Evolutionary conservation across 2,888 invertebrate species (phyloP), one percentile per base, ranked within the genome.

Genomic region (Melanchra persicariae): DNA sequence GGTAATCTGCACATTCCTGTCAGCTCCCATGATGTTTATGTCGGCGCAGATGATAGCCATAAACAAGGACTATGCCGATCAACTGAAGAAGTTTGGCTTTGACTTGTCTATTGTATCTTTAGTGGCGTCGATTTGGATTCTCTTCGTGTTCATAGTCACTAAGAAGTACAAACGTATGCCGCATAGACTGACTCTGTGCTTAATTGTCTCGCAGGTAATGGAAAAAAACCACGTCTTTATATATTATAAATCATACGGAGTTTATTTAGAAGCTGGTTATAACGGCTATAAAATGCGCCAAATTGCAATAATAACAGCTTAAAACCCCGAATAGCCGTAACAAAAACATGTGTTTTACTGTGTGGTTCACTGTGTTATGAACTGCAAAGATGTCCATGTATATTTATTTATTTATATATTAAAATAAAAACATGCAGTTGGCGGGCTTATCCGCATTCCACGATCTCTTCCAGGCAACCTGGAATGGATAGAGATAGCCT

Each of bases 21-120:
- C 99, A 19, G 99, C 98, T 0, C 99, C 99, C 0, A 96, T 99
- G 85, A 99, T 99, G 98, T 99, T 99, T 91, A 97, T 99, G 73
- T 99, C 99, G 0, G 99, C 99, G 1, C 98, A 98, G 96, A 98
- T 99, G 97, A 98, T 99, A 83, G 97, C 98, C 0, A 93, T 98
- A 59, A 97, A 98, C 61, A 97, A 97, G 83, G 98, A 98, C 87
- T 99, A 98, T 89, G 97, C 98, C 1, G 97, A 96, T 37, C 97
- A 98, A 84, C 92, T 99, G 66, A 97, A 97, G 89, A 94, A 96
- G 47, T 99, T 98, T 87, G 97, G 98, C 1, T 97, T 98, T 84
- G 98, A 99, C 87, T 96, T 99, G 59, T 98, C 98, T 82, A 97
- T 98, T 60, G 96, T 98, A 5, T 97, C 98, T 2, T 94, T 98